Evolutionary conservation across 2,888 invertebrate species (phyloP).

Genomic region (Machimus atricapillus): DNA sequence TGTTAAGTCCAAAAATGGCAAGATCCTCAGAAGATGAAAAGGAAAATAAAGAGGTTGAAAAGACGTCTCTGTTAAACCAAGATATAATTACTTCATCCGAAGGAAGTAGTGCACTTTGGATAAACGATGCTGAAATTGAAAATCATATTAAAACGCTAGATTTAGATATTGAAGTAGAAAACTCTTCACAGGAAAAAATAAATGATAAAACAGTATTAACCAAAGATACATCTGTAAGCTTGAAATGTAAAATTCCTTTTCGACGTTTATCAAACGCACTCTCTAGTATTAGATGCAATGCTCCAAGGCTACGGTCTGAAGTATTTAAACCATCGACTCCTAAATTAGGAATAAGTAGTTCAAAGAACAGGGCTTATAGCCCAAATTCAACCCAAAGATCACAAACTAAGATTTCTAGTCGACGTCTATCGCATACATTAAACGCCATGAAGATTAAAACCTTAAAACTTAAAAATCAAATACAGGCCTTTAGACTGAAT

Average conservation of each 20-base stretch:
- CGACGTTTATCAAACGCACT: background rate
- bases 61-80: background rate
- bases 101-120: background rate
- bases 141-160: too few relatives aligned
- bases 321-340: background rate
- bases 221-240: background rate
- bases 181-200: background rate
- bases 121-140: too few relatives aligned
- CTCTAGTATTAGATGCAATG: background rate
- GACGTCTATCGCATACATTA: background rate
- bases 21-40: background rate
- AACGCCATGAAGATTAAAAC: background rate
- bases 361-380: background rate
- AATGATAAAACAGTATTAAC: background rate
- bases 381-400: background rate
- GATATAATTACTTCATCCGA: background rate
- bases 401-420: background rate
- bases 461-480: background rate
- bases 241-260: background rate
- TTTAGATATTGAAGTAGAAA: too few relatives aligned
- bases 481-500: background rate
- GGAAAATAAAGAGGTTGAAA: background rate
- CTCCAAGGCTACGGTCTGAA: background rate
- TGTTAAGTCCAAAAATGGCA: background rate
- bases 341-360: background rate